Percentiles rank a stretch among this genome's conserved stretches.
phyloP scores from a whole-genome alignment of 2,113 vertebrate species.

The Willisornis vidua region DNA sequence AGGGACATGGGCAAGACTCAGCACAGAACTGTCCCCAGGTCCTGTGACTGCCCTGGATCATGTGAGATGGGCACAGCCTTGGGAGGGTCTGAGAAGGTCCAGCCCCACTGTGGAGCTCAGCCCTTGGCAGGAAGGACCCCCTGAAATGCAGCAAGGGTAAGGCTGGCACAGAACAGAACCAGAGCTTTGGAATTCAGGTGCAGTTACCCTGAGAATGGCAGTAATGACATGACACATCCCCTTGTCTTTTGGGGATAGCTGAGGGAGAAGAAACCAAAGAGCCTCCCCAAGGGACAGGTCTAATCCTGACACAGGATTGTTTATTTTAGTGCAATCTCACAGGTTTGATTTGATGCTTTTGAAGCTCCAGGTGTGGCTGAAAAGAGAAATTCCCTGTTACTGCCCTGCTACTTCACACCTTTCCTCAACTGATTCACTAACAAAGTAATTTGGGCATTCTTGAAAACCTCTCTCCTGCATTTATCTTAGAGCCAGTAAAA shows the following conservation, averaged over 20 bases:
- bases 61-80: not conserved
- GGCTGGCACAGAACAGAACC: not conserved
- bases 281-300: not conserved
- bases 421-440: not conserved
- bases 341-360: not conserved
- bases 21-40: not conserved
- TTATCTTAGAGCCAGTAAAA: not conserved
- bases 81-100: not conserved
- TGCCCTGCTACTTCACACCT: not conserved
- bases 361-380: not conserved
- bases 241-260: not conserved
- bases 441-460: not conserved
- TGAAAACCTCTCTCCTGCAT: not conserved
- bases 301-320: not conserved
- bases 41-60: not conserved
- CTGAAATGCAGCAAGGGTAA: not conserved
- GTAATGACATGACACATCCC: not conserved
- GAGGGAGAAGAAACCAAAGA: not conserved
- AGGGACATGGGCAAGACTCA: accelerated
- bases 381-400: not conserved
- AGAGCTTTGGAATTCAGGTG: not conserved
- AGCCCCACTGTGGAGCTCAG: not conserved
- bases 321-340: not conserved
- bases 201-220: not conserved
- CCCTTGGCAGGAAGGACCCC: not conserved